Evolutionary conservation across 2,797 vertebrate species (phyloP), one percentile per base, ranked within the genome.

Genomic region (Danio tinwini): DNA sequence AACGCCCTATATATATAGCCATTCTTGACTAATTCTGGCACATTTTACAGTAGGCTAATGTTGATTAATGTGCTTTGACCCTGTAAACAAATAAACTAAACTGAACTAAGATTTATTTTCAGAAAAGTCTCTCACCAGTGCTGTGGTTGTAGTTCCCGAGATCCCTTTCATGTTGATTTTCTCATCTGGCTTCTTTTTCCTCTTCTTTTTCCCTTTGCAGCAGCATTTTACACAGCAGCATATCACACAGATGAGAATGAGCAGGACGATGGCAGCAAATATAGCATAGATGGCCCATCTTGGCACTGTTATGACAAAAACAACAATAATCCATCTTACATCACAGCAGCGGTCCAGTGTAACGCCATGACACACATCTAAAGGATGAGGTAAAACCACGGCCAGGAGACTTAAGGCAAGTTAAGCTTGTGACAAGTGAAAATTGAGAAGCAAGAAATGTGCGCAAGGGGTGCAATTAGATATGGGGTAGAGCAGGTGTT

Each of bases 251-350:
- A 92, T 84, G 72, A 94, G 0, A 5, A 94, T 17, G 61, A 96
- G 83, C 81, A 95, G 88, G 2, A 83, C 65, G 0, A 91, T 42
- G 1, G 86, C 83, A 0, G 74, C 89, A 3, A 92, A 86, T 5
- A 95, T 19, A 0, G 89, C 0, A 2, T 93, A 90, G 70, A 95
- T 84, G 0, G 83, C 93, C 97, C 97, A 98, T 88, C 76, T 89
- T 59, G 95, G 94, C 90, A 97, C 97, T 98, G 90, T 21, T 65
- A 44, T 44, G 14, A 81, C 58, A 78, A 62, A 82, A 63, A 74
- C 72, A 76, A 74, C 29, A 78, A 14, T 39, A 70, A 74, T 55
- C 39, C 49, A n/a, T 42, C 68, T 21, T 47, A 71, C 56, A 69
- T 17, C 64, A 63, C 19, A 56, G 16, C n/a, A 50, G 44, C 13